These are phyloP conservation scores for Antheraea pernyi DNA, from an alignment of 1,140 invertebrate species.

Conservation along the genomic window DNA sequence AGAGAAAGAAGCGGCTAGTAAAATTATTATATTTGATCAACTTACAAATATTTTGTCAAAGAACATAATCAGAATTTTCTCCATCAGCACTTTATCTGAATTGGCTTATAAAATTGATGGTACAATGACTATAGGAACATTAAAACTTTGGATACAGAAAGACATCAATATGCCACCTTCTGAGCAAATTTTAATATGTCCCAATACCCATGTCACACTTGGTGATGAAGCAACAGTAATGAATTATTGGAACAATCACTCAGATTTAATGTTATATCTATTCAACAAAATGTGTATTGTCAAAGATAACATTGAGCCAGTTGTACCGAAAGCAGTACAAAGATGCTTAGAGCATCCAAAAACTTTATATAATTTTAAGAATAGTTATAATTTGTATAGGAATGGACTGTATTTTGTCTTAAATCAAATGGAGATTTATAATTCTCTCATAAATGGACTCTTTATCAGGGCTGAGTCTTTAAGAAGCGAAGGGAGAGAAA, in stretches of 20 bases:
- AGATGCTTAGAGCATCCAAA: slow-evolving; percentile 69
- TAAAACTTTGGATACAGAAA: slow-evolving; percentile 78
- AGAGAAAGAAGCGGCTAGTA: slow-evolving; percentile 55
- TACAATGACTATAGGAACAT: slow-evolving; percentile 66
- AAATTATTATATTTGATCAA: slow-evolving; percentile 72
- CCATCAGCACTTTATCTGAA: slow-evolving; percentile 76
- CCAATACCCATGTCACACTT: slow-evolving; percentile 43
- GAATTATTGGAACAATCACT: slow-evolving; percentile 66
- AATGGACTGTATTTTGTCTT: slow-evolving; percentile 70
- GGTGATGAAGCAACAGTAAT: slow-evolving; percentile 49
- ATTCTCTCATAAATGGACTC: slow-evolving; percentile 61
- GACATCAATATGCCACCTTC: slow-evolving; percentile 72
- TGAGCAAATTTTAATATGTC: slow-evolving; percentile 74
- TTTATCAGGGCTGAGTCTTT: slow-evolving; percentile 64
- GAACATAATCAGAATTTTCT: slow-evolving; percentile 83
- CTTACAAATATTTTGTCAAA: slow-evolving; percentile 75
- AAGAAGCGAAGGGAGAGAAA: slow-evolving; percentile 62
- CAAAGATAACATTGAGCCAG: slow-evolving; percentile 55
- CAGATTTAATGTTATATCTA: slow-evolving; percentile 58
- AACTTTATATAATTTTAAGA: slow-evolving; percentile 66
- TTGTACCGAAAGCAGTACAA: slow-evolving; percentile 66
- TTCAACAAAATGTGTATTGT: slow-evolving; percentile 65
- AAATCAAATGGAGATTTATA: slow-evolving; percentile 67
- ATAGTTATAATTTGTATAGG: slow-evolving; percentile 60
- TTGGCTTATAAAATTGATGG: slow-evolving; percentile 81